Base-by-base conservation (phyloP, 1,140 invertebrate species). In the Aphelenchoides fujianensis region DNA sequence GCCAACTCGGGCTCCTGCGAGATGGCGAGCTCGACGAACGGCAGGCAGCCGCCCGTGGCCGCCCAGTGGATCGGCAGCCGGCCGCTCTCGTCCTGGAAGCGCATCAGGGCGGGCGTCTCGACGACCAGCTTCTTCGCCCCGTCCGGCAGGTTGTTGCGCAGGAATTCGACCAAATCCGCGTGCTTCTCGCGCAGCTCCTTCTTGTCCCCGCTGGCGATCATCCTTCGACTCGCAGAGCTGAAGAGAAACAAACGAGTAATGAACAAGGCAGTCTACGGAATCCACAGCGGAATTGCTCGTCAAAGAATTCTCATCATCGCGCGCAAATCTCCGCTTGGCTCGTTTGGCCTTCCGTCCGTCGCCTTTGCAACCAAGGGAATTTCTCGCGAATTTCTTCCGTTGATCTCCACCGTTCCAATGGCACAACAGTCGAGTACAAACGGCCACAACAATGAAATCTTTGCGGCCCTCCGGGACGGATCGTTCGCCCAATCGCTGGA, bases 51-150 rank as follows among this genome's bases (percentile, higher is more conserved):
- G 28, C 67, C 55, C 27, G 28, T 12, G 3, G 52, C 37, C 3
- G 72, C 76, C 71, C 70, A 71, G 71, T 77, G 67, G 70, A 72
- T 41, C 31, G 74, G 57, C 9, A 74, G n/a, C 2, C 74, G 67
- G 34, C 67, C 66, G 52, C 59, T 35, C 19, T 73, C 34, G 31
- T 75, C 74, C 7, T 16, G 23, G 37, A 78, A 78, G 0, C 61
- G 28, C 12, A 36, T 31, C 9, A 75, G 31, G 19, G 48, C 30
- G 16, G 67, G 32, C 12, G 54, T 16, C 30, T 74, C 69, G 3
- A 19, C 19, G 27, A 75, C 31, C 23, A 78, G n/a, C 30, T 32
- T 19, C 32, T 75, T 75, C 52, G 74, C 74, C 3, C 74, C 53
- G 0, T 61, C 41, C 12, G 54, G 32, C 7, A 74, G 12, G 23